Evolutionary conservation across 2,888 invertebrate species (phyloP).

Genomic region (Andrena hattorfiana): DNA sequence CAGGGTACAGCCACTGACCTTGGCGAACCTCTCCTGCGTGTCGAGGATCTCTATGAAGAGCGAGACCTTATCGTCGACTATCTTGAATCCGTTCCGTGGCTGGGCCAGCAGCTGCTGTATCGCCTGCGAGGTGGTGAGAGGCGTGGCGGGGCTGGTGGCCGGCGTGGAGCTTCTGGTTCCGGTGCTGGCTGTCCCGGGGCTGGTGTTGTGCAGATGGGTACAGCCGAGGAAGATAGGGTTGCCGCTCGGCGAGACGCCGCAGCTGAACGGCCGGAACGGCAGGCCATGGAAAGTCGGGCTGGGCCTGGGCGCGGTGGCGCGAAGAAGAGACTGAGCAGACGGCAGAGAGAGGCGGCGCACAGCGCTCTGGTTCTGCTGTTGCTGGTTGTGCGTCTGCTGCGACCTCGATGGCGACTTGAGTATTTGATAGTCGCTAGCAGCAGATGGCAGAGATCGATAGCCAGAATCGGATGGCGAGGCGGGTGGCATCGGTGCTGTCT

Average conservation of each 20-base stretch:
- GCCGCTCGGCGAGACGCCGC: constrained; percentile 84
- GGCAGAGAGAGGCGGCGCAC: constrained; percentile 87
- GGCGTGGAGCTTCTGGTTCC: constrained; percentile 80
- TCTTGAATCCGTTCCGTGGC: constrained; percentile 91
- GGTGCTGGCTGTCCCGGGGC: constrained; percentile 74
- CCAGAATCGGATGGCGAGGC: constrained; percentile 86
- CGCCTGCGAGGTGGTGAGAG: constrained; percentile 88
- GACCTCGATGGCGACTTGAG: constrained; percentile 85
- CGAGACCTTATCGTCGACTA: constrained; percentile 91
- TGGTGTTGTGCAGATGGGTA: constrained; percentile 85
- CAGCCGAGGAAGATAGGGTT: constrained; percentile 85
- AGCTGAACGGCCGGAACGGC: constrained; percentile 85
- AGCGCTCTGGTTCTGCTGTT: constrained; percentile 86
- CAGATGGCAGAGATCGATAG: constrained; percentile 87
- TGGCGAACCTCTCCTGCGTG: constrained; percentile 92
- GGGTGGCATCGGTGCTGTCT: constrained; percentile 73
- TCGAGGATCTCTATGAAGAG: constrained; percentile 93
- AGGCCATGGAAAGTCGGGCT: constrained; percentile 89
- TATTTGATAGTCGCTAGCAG: constrained; percentile 88
- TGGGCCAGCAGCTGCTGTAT: constrained; percentile 89
- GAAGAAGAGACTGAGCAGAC: constrained; percentile 85
- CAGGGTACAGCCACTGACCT: constrained; percentile 86
- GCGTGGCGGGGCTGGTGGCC: constrained; percentile 80
- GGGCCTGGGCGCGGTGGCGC: constrained; percentile 86
- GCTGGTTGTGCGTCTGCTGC: constrained; percentile 76